Base-by-base conservation (phyloP, 2,888 invertebrate genomes). In the Drosophila anomalata region DNA sequence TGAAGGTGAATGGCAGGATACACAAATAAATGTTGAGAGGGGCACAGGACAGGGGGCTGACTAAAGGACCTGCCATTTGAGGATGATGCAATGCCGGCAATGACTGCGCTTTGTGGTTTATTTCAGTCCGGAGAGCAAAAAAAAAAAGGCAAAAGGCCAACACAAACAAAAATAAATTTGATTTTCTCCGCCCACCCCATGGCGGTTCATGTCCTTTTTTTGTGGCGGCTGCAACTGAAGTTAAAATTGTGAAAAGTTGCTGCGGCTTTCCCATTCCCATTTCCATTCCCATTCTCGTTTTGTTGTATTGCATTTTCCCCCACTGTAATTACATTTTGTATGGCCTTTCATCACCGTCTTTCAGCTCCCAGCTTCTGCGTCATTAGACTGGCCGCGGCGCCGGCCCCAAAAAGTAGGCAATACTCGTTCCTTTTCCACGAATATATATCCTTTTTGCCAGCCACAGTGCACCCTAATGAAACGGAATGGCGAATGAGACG, bases 71-170 rank as follows among this genome's bases (percentile, higher is more conserved):
- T 46, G 14, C 29, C 72, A 51, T 57, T 73, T 62, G 68, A 56
- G 72, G 61, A 69, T 69, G 72, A 62, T 54, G 62, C 62, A 44
- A 56, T 56, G 61, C 61, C 41, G 41, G 68, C 68, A 56, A 79
- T 75, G 80, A 70, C 72, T 76, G 73, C 69, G 79, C 86, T 87
- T 82, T 81, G 87, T 77, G 81, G 81, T 85, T 81, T 79, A 85
- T 81, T 82, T 68, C 71, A 48, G 62, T 65, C 42, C 50, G 48
- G 67, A 58, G 57, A 53, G 22, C 14, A 48, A 26, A n/a, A 65
- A 46, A 29, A 39, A 29, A 67, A 31, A 56, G 12, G 47, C 36
- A 50, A 51, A 52, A 47, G 39, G 50, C n/a, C 20, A 36, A 65
- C 53, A 41, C 33, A 56, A 58, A 54, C n/a, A 68, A 50, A 69